Base-by-base conservation (phyloP, 1,140 invertebrate genomes). In the Chymomyza costata region DNA sequence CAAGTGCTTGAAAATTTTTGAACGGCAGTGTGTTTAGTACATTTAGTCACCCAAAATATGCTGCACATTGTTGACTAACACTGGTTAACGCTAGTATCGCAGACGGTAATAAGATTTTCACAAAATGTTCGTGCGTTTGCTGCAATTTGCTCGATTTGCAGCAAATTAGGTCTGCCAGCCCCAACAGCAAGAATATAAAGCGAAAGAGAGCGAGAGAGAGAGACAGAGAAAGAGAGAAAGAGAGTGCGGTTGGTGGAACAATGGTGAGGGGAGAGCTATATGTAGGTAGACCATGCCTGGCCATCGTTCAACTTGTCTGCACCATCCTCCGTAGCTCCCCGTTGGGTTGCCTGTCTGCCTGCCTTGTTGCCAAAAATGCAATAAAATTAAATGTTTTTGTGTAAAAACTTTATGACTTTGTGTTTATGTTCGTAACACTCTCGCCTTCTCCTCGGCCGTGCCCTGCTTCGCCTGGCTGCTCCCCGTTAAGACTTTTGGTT, bases 301-400 rank as follows among this genome's bases (percentile, higher is more conserved):
- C 39, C 25, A 25, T 39, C 28, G 32, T 10, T 15, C 38, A 25
- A 30, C 7, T 43, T 18, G 46, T 45, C 39, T 41, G 11, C 18
- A 34, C 17, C 25, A 21, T 8, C 8, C 51, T 21, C 17, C 41
- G 6, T 18, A 43, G 13, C 25, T 28, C 47, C 44, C 58, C 61
- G 38, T 41, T n/a, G n/a, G n/a, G 17, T 38, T 48, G 45, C 47
- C 65, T 71, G 66, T 50, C 66, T 70, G 71, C 62, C n/a, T n/a
- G n/a, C n/a, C n/a, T n/a, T n/a, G n/a, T n/a, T 71, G 73, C 66
- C 71, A 76, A 76, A 76, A 76, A 76, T 76, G 67, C 71, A 76
- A 78, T 76, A 76, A 76, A 76, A 76, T 76, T 76, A 76, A 76
- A 76, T 76, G 71, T 70, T 76, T 76, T 76, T 78, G 67, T 76